Evolutionary conservation across 2,113 vertebrate genomes (phyloP).

Genomic region (Burhinus bistriatus): DNA sequence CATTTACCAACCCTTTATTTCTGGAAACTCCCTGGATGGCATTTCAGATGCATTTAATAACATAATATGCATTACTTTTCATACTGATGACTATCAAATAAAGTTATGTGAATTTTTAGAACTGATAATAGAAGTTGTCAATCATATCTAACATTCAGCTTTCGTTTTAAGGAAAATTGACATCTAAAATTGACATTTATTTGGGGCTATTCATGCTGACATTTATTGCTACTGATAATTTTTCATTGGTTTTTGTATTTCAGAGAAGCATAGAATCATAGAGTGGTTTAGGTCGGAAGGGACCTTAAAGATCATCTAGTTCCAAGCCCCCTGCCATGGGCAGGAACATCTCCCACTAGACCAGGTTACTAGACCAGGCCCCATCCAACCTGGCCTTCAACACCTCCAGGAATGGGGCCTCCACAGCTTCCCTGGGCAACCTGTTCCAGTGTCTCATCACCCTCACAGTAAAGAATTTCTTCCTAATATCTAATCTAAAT

Average conservation of each 20-base stretch:
- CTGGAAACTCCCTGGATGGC: background rate
- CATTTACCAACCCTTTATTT: background rate
- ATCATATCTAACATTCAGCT: background rate
- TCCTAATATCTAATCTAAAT: background rate
- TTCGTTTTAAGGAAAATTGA: slow-evolving; percentile 18
- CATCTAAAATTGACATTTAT: background rate
- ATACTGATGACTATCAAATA: background rate
- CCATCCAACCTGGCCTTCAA: background rate
- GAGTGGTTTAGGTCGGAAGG: background rate
- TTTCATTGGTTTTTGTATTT: background rate
- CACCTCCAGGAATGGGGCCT: background rate
- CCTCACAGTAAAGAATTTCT: background rate
- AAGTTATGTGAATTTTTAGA: background rate
- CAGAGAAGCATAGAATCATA: background rate
- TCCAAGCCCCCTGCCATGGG: background rate
- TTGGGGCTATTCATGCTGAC: background rate
- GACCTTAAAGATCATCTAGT: background rate
- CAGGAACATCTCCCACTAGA: background rate
- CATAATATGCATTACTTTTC: background rate
- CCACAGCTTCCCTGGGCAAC: background rate
- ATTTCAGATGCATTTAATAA: background rate
- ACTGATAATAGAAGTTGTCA: background rate
- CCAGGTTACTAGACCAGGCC: background rate
- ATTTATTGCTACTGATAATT: background rate
- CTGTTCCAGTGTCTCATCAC: background rate